These are phyloP conservation scores for Drosophila arawakana DNA, from an alignment of 1,140 invertebrate genomes.

Conservation along the genomic window DNA sequence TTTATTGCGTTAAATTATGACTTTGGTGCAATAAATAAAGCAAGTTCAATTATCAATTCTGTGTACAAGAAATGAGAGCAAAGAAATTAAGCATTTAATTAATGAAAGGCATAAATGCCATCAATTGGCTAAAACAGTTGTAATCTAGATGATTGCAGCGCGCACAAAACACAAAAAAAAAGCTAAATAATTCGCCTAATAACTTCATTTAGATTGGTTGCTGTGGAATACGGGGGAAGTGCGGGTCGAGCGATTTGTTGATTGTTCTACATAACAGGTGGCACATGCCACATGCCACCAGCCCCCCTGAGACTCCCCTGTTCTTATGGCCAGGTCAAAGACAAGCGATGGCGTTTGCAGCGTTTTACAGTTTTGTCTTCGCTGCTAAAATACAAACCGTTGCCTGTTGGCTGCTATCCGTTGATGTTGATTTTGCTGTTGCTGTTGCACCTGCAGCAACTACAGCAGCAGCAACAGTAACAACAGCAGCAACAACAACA, in stretches of 20 bases:
- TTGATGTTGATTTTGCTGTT: conserved; percentile 22
- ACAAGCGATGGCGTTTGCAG: conserved; percentile 40
- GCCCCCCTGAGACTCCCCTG: not conserved
- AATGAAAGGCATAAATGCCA: not conserved
- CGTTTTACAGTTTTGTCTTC: conserved; percentile 76
- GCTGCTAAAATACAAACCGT: conserved; percentile 45
- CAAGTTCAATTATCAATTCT: too few relatives aligned
- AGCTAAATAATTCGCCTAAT: conserved; percentile 66
- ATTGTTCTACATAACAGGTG: conserved; percentile 67
- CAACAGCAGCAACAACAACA: conserved; percentile 39
- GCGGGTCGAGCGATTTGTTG: conserved; percentile 59
- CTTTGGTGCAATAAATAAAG: too few relatives aligned
- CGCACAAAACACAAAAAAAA: conserved; percentile 17
- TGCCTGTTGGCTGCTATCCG: conserved; percentile 25
- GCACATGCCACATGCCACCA: conserved; percentile 49
- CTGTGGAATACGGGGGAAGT: too few relatives aligned
- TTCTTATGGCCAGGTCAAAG: conserved; percentile 33
- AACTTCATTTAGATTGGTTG: conserved; percentile 74
- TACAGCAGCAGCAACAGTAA: conserved; percentile 57
- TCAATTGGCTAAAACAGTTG: conserved; percentile 1
- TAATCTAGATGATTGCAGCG: conserved; percentile 4
- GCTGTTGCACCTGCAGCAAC: conserved; percentile 58
- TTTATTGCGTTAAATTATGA: too few relatives aligned
- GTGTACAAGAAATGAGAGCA: too few relatives aligned
- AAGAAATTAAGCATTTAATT: too few relatives aligned